Evolutionary conservation across 2,797 vertebrate genomes (phyloP), one percentile per base, ranked within the genome.

Genomic region (Microtus californicus): DNA sequence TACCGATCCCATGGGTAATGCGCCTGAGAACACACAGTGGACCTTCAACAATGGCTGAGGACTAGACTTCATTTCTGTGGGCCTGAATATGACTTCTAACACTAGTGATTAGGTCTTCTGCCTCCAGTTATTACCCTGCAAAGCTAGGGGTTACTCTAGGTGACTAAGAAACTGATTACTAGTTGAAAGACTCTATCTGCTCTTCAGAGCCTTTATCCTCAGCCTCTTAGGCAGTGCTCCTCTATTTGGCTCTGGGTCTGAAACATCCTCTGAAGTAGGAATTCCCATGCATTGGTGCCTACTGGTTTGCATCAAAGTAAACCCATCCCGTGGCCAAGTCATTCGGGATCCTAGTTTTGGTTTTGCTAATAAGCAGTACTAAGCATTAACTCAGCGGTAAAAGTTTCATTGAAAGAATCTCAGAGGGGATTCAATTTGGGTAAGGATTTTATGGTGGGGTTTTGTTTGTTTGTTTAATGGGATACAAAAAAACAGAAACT

Each of bases 271-370:
- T 1, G 9, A 31, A 83, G 37, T 17, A 65, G 45, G 29, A 78
- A 17, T 34, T 34, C 4, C 27, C 23, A n/a, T 40, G 51, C 9
- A 0, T 5, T 5, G 21, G 0, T 48, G 8, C n/a, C 78, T n/a
- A 34, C 17, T 23, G 7, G 2, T 4, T 5, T 69, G 31, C 43
- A 85, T 51, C 12, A 76, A 63, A 92, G 56, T 34, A 0, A 63
- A 31, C 17, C 59, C 21, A 45, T 34, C 12, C 34, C 29, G 48
- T 19, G 37, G 48, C 14, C 19, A 37, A n/a, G 0, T 76, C 9
- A 78, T 83, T 74, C 34, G 2, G 34, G 19, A 21, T n/a, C 25
- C 73, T 19, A 37, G 29, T 8, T 59, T 85, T 25, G 63, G 21
- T 2, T 83, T 45, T 61, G 23, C 4, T 34, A 43, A 4, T 9